Base-by-base conservation (phyloP, 2,888 invertebrate species). In the Acleris cristana region DNA sequence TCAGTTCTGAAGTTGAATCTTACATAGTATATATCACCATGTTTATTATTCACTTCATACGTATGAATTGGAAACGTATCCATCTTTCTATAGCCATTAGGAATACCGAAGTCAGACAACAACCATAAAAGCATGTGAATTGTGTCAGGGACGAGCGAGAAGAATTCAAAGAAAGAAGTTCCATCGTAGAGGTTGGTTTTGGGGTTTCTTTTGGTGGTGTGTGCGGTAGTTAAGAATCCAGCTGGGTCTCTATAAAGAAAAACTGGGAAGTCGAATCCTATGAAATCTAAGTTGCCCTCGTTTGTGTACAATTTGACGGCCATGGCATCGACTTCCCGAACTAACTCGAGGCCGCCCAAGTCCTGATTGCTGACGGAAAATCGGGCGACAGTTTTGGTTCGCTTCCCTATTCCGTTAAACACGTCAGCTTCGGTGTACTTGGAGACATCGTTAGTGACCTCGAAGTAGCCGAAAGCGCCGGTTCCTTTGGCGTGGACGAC, bases 401-500 rank as follows among this genome's bases (percentile, higher is more conserved):
- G 94, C 81, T 97, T 97, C 18, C 96, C 97, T 44, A 97, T 87
- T 21, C 89, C 86, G 21, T 95, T 94, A 83, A 97, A 97, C 0
- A 97, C 87, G 72, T 95, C 95, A 0, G 97, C 96, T 64, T 95
- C 96, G 62, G 93, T 93, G 80, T 96, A 97, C 77, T 95, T 94
- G 1, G 94, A 94, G 56, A 97, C 96, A 81, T 97, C 97, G 75
- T 97, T 94, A 0, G 97, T 97, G 3, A 97, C 95, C 85, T 96
- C 96, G 75, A 97, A 96, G 78, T 96, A 96, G 2, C 96, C 97
- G 81, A 96, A 96, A 2, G 96, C 96, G 19, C 96, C 97, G 45
- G 96, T 96, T 70, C 98, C 98, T 89, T 98, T 98, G 1, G 98
- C 98, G 83, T 98, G 98, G 2, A 97, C 98, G 0, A 98, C 96